phyloP scores from a whole-genome alignment of 2,797 vertebrate species.

The Champsocephalus esox region DNA sequence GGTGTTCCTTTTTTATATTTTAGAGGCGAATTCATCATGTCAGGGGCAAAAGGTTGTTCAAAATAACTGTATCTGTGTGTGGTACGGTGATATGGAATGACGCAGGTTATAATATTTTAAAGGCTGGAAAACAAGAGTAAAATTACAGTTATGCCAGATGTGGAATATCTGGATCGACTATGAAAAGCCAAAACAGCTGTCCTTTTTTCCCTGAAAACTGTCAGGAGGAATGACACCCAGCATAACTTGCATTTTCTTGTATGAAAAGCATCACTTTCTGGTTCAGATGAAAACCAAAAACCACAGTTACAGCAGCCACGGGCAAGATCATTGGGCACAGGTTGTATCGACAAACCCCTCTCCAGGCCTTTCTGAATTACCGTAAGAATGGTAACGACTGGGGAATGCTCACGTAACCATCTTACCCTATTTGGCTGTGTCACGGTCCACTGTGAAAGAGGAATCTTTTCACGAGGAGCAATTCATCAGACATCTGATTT shows the following conservation, averaged over 20 bases:
- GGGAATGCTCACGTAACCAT: constrained; percentile 57
- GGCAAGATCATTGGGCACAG: constrained; percentile 43
- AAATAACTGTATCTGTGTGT: constrained; percentile 18
- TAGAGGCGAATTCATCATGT: constrained; percentile 22
- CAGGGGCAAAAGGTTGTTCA: constrained; percentile 6
- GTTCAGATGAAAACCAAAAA: constrained; percentile 37
- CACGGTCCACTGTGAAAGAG: constrained; percentile 71
- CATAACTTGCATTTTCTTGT: constrained; percentile 21
- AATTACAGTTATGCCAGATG: constrained; percentile 30
- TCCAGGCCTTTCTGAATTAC: constrained; percentile 65
- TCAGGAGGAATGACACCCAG: constrained; percentile 35
- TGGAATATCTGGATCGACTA: constrained; percentile 34
- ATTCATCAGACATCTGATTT: constrained; percentile 80
- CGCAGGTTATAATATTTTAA: constrained; percentile 11
- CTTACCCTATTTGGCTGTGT: constrained; percentile 73
- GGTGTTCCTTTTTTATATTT: constrained; percentile 6
- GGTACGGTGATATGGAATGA: constrained; percentile 21
- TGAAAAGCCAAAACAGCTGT: constrained; percentile 48
- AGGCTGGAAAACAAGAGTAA: constrained; percentile 30
- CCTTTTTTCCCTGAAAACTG: constrained; percentile 16
- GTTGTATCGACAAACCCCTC: constrained; percentile 42
- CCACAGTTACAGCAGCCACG: constrained; percentile 15
- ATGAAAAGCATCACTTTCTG: constrained; percentile 22
- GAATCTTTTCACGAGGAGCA: constrained; percentile 76
- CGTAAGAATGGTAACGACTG: constrained; percentile 72